A percentile compares a stretch with the other conserved stretches of the same genome.
These are phyloP conservation scores for Macrobrachium nipponense DNA, from an alignment of 1,140 invertebrate species.

Conservation along the genomic window DNA sequence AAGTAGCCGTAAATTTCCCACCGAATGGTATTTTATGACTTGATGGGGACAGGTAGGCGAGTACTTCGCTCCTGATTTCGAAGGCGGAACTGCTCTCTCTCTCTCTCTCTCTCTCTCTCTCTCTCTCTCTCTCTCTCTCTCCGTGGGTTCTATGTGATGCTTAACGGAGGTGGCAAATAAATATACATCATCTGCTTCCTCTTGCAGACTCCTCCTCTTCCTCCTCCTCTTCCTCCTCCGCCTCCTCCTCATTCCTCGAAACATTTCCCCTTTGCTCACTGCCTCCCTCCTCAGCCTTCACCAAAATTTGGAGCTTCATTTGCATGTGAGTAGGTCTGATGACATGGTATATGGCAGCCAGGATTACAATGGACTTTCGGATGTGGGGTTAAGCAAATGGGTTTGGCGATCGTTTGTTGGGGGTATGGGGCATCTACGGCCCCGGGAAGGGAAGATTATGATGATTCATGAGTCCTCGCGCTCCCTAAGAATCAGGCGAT, in stretches of 20 bases:
- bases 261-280: background rate
- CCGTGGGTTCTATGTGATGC: background rate
- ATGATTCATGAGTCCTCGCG: no score
- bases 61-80: background rate
- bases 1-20: no score
- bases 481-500: no score
- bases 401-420: no score
- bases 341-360: no score
- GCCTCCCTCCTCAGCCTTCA: background rate
- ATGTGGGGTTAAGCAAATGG: no score
- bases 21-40: no score
- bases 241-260: background rate
- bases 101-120: slow-evolving; percentile 8
- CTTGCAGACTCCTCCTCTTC: background rate
- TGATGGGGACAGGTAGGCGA: background rate
- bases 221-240: background rate
- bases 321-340: no score
- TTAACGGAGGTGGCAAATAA: background rate
- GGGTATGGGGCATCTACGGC: no score
- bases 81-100: background rate
- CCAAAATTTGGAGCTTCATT: no score
- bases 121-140: slow-evolving; percentile 3
- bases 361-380: no score
- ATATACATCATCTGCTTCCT: background rate
- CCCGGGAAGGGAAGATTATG: no score